These are phyloP conservation scores for Caenorhabditis uteleia DNA, from an alignment of 2,888 invertebrate species.

Conservation along the genomic window DNA sequence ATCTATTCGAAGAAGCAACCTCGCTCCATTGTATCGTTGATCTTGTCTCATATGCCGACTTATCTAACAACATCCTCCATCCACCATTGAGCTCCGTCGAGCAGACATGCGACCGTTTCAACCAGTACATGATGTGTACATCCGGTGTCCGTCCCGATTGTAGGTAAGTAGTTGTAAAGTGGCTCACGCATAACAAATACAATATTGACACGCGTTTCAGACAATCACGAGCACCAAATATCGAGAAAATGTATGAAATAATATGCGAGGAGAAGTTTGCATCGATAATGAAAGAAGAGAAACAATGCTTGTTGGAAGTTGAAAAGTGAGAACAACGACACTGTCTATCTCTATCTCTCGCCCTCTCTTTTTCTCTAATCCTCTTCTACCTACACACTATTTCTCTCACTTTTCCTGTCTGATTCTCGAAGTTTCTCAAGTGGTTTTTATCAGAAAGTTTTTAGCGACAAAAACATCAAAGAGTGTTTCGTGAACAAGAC, in stretches of 20 bases:
- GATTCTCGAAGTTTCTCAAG: background rate
- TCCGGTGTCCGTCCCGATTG: conserved; percentile 49
- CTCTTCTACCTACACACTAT: conserved; percentile 2
- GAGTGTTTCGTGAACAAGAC: conserved; percentile 55
- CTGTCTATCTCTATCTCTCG: conserved; percentile 4
- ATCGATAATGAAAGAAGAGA: conserved; percentile 48
- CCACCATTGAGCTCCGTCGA: conserved; percentile 47
- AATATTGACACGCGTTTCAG: conserved; percentile 19
- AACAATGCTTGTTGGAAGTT: conserved; percentile 48
- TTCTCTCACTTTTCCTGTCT: background rate
- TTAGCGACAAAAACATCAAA: conserved; percentile 41
- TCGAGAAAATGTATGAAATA: conserved; percentile 59
- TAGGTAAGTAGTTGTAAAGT: conserved; percentile 37
- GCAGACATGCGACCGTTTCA: conserved; percentile 50
- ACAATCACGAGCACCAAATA: conserved; percentile 44
- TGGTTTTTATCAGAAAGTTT: no score
- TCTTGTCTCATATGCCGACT: conserved; percentile 48
- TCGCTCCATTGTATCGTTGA: conserved; percentile 51
- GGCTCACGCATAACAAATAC: conserved; percentile 11
- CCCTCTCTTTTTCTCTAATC: background rate
- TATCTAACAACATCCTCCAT: conserved; percentile 42
- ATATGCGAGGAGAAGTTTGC: conserved; percentile 54
- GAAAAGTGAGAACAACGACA: conserved; percentile 41
- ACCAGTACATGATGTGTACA: conserved; percentile 55
- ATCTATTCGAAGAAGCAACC: conserved; percentile 51